Evolutionary conservation across 2,113 vertebrate species (phyloP), one percentile per base, ranked within the genome.

Genomic region (Sisor rabdophorus): DNA sequence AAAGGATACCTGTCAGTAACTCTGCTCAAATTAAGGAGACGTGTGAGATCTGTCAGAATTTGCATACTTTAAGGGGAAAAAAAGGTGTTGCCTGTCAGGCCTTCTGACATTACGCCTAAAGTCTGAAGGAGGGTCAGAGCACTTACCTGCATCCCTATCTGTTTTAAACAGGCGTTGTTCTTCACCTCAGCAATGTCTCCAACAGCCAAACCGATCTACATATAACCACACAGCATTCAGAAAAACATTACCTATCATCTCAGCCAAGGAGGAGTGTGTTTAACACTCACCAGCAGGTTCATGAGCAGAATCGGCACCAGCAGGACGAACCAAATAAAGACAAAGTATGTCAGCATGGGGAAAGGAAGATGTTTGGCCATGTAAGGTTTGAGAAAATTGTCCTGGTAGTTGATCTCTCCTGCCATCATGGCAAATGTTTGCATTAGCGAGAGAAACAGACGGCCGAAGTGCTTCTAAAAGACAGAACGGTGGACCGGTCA

Each of bases 381-480:
- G 71, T 87, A 85, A 0, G 94, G 94, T 1, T 91, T 86, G 11
- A 95, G 87, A 78, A 95, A 94, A 20, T 91, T 91, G 47, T 94
- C 94, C 0, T 89, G 91, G 71, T 95, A 95, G 84, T 91, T 94
- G 64, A 93, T 89, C 71, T 95, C 94, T 80, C 94, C 94, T 60
- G 93, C 85, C 93, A 95, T 95, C 94, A 95, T 95, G 71, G 90
- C 93, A 85, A 95, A 94, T 4, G 92, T 93, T 81, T 95, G 93
- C 85, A 95, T 87, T 76, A 95, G 75, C 0, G 94, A 92, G 40
- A 94, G 90, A 59, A 87, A 50, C 13, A 93, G 88, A 1, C 85
- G 85, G 56, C 87, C 89, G 47, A 92, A 94, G 0, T 92, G 87
- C 78, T 85, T 88, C 94, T 95, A 86, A 76, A 79, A 65, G 56